Percentiles rank a stretch among this genome's conserved stretches.
Evolutionary conservation across 2,888 invertebrate species (phyloP).

Genomic region (Macrosiphum euphorbiae): DNA sequence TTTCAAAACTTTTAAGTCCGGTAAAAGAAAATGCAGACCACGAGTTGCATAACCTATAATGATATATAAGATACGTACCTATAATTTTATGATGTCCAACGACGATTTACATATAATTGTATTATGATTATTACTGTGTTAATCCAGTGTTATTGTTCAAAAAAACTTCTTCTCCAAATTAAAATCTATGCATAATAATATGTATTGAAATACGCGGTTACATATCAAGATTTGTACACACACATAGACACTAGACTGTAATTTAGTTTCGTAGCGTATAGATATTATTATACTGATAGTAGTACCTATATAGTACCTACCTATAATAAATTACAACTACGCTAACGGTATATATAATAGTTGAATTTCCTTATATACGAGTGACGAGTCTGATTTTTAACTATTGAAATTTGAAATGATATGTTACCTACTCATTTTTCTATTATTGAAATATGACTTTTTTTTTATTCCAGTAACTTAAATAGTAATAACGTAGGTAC

Average conservation of each 20-base stretch:
- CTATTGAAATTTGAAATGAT: neutral
- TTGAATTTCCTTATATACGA: conserved; percentile 17
- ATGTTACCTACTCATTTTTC: neutral
- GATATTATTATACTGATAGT: conserved; percentile 7
- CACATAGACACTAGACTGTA: neutral
- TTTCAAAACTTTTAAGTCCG: neutral
- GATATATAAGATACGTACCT: neutral
- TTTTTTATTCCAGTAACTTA: neutral
- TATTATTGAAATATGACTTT: neutral
- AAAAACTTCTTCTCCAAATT: neutral
- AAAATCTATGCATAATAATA: neutral
- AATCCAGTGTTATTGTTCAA: neutral
- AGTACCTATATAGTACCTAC: neutral
- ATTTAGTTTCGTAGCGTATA: conserved; percentile 6
- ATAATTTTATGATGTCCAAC: neutral
- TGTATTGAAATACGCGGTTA: neutral
- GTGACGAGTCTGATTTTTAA: neutral
- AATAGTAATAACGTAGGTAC: too few species aligned
- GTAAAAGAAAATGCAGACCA: neutral
- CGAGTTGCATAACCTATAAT: neutral
- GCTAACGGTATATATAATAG: conserved; percentile 12
- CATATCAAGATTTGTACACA: neutral
- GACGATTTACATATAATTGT: neutral
- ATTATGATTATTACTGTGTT: neutral
- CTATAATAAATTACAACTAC: conserved; percentile 7